Percentiles rank a stretch among this genome's conserved stretches.
Evolutionary conservation across 2,888 invertebrate species (phyloP).

Genomic region (Labia minor): DNA sequence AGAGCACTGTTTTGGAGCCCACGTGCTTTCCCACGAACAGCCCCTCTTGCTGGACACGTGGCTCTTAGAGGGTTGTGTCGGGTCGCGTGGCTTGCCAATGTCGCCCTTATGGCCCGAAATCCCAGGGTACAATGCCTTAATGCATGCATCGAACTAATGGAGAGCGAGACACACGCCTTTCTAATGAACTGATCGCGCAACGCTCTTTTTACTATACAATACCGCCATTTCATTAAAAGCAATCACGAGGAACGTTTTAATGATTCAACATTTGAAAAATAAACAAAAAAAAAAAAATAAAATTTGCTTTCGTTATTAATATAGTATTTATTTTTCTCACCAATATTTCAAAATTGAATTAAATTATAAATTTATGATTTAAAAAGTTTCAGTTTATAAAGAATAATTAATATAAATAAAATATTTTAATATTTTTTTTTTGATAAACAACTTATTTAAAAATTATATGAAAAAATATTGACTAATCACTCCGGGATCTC

Average conservation of each 20-base stretch:
- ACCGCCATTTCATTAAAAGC: background rate
- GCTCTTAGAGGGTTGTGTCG: background rate
- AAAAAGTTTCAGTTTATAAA: too few relatives aligned
- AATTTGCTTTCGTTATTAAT: too few relatives aligned
- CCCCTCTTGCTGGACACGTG: background rate
- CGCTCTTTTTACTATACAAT: background rate
- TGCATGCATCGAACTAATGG: conserved; percentile 13
- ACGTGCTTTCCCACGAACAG: background rate
- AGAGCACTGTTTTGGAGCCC: background rate
- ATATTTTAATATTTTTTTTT: too few relatives aligned
- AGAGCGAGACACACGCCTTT: background rate
- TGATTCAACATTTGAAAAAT: background rate
- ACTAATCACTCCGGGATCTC: too few relatives aligned
- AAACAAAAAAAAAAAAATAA: background rate
- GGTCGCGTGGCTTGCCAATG: background rate
- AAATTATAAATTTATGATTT: too few relatives aligned
- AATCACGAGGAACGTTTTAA: conserved; percentile 5
- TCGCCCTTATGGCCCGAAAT: background rate
- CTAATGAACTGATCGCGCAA: background rate
- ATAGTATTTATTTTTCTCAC: too few relatives aligned
- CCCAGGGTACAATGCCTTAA: background rate
- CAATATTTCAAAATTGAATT: too few relatives aligned
- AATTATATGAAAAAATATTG: too few relatives aligned
- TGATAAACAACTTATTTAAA: too few relatives aligned
- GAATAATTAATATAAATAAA: too few relatives aligned